Conservation (phyloP, 2,113 vertebrate species). For the Otus sunia region DNA sequence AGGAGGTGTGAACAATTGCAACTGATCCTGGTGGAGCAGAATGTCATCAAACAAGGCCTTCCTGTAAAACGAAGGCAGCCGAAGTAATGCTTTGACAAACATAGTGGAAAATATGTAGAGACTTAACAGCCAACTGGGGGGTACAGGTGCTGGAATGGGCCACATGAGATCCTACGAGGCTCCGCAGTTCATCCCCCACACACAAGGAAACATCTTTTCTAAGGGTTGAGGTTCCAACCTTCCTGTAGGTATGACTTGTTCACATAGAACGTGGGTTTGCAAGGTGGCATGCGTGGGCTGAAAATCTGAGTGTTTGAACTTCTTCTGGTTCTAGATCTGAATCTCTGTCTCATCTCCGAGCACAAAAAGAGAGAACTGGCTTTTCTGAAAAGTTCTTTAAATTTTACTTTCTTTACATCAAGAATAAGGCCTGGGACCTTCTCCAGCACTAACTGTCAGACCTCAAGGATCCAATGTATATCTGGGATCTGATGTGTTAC, state of each 20-base stretch:
- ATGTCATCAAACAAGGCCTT: background rate
- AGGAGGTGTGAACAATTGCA: background rate
- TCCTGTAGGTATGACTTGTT: background rate
- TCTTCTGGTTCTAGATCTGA: background rate
- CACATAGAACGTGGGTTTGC: background rate
- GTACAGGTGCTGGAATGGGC: background rate
- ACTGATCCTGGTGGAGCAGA: background rate
- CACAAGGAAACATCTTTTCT: background rate
- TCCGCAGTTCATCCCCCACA: background rate
- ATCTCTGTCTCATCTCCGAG: background rate
- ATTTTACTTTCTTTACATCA: background rate
- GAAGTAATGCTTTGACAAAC: background rate
- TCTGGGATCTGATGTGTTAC: background rate
- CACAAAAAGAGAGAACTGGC: background rate
- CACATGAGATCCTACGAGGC: background rate
- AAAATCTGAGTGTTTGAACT: background rate
- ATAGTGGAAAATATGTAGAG: background rate
- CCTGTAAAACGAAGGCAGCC: background rate
- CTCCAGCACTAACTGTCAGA: background rate
- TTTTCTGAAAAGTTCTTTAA: background rate
- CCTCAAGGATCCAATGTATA: background rate
- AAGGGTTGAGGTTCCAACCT: background rate
- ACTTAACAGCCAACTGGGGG: background rate
- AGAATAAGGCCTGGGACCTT: background rate
- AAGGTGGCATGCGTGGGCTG: fast-evolving